Percentiles rank a stretch among this genome's conserved stretches.
These are phyloP conservation scores for Pipistrellus pygmaeus DNA, from an alignment of 2,797 vertebrate species.

Conservation along the genomic window DNA sequence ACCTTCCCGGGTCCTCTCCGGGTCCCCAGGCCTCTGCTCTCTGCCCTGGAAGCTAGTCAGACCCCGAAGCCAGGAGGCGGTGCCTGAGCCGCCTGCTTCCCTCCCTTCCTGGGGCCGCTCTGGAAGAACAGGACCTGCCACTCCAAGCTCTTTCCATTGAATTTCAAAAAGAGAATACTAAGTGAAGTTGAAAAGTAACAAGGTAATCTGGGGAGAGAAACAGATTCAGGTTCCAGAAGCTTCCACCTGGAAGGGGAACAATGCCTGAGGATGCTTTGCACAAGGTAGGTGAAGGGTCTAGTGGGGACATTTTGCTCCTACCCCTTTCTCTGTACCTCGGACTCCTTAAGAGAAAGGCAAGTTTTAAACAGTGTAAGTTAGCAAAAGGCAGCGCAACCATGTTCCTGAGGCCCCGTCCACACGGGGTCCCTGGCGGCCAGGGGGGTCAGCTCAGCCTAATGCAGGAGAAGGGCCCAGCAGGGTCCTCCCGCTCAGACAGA, in stretches of 20 bases:
- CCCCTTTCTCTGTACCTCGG: not conserved
- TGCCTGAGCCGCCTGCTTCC: no score
- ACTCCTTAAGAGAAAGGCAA: not conserved
- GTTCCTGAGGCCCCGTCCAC: not conserved
- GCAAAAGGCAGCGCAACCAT: not conserved
- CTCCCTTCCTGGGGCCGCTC: not conserved
- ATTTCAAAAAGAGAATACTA: no score
- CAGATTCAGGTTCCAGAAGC: no score
- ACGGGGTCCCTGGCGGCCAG: not conserved
- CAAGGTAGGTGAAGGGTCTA: fast-evolving
- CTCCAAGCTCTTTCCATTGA: no score
- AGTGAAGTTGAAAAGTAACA: no score
- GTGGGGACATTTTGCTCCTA: not conserved
- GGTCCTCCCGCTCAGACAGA: not conserved
- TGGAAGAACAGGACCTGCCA: no score
- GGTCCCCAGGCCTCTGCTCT: no score
- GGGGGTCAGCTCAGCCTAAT: not conserved
- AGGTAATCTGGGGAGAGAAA: no score
- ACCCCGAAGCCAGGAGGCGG: no score
- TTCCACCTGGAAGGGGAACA: no score
- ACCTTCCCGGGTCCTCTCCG: not conserved
- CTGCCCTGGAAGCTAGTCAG: no score
- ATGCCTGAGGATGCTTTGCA: no score
- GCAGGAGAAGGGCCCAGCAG: not conserved
- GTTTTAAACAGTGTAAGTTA: not conserved